Conservation (phyloP, 2,797 vertebrate species). For the Pteronotus mesoamericanus region DNA sequence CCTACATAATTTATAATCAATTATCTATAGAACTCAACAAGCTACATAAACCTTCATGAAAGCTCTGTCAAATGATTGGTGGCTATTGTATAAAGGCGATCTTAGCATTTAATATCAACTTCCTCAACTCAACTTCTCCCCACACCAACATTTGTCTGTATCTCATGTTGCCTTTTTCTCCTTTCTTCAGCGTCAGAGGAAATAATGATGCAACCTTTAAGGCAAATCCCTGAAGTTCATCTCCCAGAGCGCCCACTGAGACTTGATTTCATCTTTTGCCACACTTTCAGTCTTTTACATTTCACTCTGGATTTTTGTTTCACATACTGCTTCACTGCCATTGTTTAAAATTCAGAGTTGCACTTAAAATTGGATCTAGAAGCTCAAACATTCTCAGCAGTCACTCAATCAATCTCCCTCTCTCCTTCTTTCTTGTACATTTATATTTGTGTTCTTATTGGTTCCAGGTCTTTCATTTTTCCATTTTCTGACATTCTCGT, state of each 20-base stretch:
- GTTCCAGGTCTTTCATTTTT: neutral
- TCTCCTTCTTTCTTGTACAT: neutral
- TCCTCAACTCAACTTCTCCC: neutral
- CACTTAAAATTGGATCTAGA: neutral
- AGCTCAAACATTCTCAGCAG: neutral
- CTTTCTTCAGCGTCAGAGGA: neutral
- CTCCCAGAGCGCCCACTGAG: neutral
- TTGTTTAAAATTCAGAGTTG: neutral
- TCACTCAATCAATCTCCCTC: neutral
- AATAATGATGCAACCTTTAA: neutral
- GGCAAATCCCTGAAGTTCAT: neutral
- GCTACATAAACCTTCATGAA: neutral
- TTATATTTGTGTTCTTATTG: neutral
- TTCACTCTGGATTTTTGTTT: neutral
- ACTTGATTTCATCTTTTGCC: neutral
- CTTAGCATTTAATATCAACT: neutral
- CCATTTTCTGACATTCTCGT: neutral
- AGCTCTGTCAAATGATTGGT: neutral
- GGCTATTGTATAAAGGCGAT: neutral
- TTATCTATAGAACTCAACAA: conserved; percentile 5
- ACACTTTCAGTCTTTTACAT: neutral
- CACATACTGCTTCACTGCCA: neutral
- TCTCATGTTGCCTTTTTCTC: neutral
- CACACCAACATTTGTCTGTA: neutral
- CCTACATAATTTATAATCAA: neutral